Conservation (phyloP, 2,113 vertebrate genomes). For the Lanius ludovicianus region DNA sequence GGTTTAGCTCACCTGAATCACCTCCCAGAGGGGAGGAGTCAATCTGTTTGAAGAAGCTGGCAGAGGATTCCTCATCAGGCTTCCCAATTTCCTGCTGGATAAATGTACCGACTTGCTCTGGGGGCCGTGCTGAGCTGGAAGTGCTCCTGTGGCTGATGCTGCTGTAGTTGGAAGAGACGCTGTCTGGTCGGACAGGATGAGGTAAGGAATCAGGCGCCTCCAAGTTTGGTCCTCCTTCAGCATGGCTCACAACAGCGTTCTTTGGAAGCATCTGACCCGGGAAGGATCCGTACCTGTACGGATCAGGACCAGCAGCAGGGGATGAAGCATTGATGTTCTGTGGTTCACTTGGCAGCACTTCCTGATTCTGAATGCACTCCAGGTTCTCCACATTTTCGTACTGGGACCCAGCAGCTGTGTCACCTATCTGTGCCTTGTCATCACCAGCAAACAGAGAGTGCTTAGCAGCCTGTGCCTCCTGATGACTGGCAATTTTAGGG, state of each 20-base stretch:
- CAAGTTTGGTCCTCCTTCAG: constrained; percentile 82
- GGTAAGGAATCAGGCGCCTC: constrained; percentile 81
- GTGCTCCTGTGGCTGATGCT: constrained; percentile 82
- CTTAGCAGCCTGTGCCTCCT: not conserved
- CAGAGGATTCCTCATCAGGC: constrained; percentile 78
- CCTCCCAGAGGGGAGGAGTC: constrained; percentile 85
- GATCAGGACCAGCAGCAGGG: constrained; percentile 8
- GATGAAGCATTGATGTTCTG: constrained; percentile 18
- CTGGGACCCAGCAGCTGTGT: constrained; percentile 34
- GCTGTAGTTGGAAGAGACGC: constrained; percentile 87
- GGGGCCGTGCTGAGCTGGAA: constrained; percentile 70
- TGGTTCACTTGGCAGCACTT: constrained; percentile 86
- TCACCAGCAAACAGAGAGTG: not conserved
- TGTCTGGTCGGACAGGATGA: constrained; percentile 81
- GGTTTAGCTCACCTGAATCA: constrained; percentile 52
- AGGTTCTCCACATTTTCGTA: constrained; percentile 90
- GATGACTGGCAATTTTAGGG: not conserved
- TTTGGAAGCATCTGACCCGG: constrained; percentile 36
- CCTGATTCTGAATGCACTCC: constrained; percentile 90
- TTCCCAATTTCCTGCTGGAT: constrained; percentile 95
- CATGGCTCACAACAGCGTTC: constrained; percentile 46
- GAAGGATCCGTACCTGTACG: constrained; percentile 34
- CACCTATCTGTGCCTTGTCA: constrained; percentile 23
- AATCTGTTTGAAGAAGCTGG: constrained; percentile 93
- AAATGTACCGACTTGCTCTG: constrained; percentile 84